Evolutionary conservation across 2,113 vertebrate species (phyloP), one percentile per base, ranked within the genome.

Genomic region (Manacus vitellinus): DNA sequence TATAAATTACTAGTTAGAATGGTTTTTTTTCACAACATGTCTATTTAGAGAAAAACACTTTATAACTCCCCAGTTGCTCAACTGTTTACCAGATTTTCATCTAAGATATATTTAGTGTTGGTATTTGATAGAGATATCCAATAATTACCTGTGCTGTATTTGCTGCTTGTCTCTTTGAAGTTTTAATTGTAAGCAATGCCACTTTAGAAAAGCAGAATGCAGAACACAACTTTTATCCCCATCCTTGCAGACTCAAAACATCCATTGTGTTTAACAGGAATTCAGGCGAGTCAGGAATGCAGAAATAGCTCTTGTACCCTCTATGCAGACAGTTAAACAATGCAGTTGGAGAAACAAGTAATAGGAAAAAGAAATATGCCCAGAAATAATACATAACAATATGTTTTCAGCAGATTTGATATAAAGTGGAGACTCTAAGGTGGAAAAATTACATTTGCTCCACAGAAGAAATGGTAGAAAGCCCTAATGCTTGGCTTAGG

Each of bases 141-240:
- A 19, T 89, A 94, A 95, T 91, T 96, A 97, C 87, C 83, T 87
- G 46, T 41, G 66, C 61, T 65, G 43, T 67, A 75, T 88, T 91
- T 89, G 59, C 39, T 63, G 35, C 68, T 35, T 82, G 22, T 85
- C 70, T 84, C 61, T 85, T 83, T 74, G 31, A 63, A 77, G 43
- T 39, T 90, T 89, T 87, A 95, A 85, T 85, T 87, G 11, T 16
- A 81, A 83, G 52, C 2, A 7, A 54, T 55, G 67, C 21, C 67
- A 37, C 28, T 81, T 95, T 5, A 14, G 30, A 92, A 85, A 28
- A 15, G 16, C 49, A 76, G 46, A 71, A 66, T 10, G 8, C 23
- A 72, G 20, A 89, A 35, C 22, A 76, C 37, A 47, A 75, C 37
- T 78, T 52, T 80, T 22, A 80, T 59, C 15, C 19, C 33, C 5